A percentile compares a stretch with the other conserved stretches of the same genome.
These are phyloP conservation scores for Mesoligia furuncula DNA, from an alignment of 2,888 invertebrate genomes.

Conservation along the genomic window DNA sequence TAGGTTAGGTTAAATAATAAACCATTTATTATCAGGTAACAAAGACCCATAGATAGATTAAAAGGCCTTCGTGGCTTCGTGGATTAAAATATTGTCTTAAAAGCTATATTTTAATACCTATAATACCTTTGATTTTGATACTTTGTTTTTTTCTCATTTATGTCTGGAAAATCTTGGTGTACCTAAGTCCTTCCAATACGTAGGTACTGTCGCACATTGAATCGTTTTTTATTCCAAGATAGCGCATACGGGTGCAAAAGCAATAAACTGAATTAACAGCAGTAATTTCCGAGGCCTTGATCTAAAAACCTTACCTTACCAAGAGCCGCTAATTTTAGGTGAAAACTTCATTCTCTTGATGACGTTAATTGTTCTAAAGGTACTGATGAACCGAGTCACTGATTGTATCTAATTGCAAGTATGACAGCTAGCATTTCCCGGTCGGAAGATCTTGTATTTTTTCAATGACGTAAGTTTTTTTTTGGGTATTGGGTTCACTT, in stretches of 20 bases:
- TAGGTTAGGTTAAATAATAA: too few species aligned
- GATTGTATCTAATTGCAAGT: neutral
- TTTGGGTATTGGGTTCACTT: neutral
- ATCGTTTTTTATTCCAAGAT: constrained; percentile 18
- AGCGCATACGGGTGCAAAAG: constrained; percentile 2
- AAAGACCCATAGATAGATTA: too few species aligned
- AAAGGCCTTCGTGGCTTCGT: too few species aligned
- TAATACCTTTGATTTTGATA: too few species aligned
- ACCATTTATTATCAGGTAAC: too few species aligned
- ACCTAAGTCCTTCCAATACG: neutral
- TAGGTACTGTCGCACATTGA: neutral
- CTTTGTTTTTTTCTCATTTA: too few species aligned
- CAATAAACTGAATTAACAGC: constrained; percentile 38
- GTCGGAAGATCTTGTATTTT: neutral
- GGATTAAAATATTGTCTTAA: too few species aligned
- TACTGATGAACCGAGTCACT: constrained; percentile 18
- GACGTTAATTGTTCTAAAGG: constrained; percentile 39
- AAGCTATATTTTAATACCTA: too few species aligned
- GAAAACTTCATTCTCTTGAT: constrained; percentile 39
- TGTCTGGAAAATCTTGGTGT: neutral
- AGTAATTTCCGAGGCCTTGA: constrained; percentile 42
- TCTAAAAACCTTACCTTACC: constrained; percentile 19
- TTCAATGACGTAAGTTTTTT: neutral
- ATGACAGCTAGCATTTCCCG: neutral
- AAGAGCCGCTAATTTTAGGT: constrained; percentile 43